Conservation (phyloP, 2,797 vertebrate species). For the Sphenopsis melanotis region DNA sequence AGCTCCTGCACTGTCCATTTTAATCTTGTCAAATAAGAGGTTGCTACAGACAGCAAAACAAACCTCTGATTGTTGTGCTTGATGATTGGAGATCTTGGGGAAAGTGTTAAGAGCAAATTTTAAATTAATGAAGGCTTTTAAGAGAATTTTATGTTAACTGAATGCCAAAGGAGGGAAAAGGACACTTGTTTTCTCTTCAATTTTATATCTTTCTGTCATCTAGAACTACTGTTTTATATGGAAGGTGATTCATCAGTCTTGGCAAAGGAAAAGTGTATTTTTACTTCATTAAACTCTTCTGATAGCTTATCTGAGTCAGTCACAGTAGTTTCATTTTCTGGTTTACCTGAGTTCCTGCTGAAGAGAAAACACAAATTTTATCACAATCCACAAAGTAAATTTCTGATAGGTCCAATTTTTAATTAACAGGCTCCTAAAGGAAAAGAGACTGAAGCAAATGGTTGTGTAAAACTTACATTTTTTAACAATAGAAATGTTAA, state of each 20-base stretch:
- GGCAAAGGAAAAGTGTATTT: background rate
- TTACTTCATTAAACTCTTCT: background rate
- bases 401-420: background rate
- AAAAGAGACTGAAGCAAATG: background rate
- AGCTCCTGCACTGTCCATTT: background rate
- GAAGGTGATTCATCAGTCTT: background rate
- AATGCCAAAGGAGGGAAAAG: background rate
- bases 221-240: background rate
- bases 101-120: background rate
- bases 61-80: background rate
- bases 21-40: background rate
- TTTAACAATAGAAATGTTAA: background rate
- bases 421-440: background rate
- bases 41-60: background rate
- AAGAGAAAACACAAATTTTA: background rate
- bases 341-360: background rate
- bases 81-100: background rate
- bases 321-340: background rate
- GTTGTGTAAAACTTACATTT: background rate
- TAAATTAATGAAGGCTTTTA: background rate
- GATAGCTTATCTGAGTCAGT: background rate
- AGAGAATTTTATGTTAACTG: background rate
- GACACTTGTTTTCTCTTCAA: background rate
- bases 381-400: background rate
- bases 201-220: background rate